phyloP scores from a whole-genome alignment of 1,140 invertebrate species.

The Drosophila oshimai region DNA sequence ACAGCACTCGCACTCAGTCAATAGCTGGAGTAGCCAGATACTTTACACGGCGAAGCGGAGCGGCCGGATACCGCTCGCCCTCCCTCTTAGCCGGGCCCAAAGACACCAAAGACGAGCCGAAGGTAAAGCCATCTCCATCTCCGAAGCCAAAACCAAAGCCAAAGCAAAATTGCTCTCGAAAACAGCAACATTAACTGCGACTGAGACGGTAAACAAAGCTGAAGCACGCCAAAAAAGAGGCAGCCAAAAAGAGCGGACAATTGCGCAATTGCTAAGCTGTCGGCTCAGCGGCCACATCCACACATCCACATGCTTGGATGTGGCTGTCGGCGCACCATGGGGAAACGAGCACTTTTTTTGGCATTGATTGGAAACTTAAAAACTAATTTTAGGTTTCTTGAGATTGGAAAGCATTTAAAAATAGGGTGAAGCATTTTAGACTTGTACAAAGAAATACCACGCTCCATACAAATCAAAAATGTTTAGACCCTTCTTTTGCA shows the following conservation, averaged over 20 bases:
- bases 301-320: no score
- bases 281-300: constrained; percentile 9
- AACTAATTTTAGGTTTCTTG: no score
- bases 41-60: background rate
- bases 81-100: constrained; percentile 4
- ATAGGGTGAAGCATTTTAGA: no score
- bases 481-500: no score
- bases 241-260: constrained; percentile 60
- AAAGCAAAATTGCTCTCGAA: constrained; percentile 33
- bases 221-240: constrained; percentile 49
- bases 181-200: constrained; percentile 23
- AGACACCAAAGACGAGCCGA: constrained; percentile 9
- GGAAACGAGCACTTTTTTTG: no score
- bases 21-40: background rate
- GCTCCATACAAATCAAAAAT: no score
- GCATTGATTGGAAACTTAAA: no score
- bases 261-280: constrained; percentile 63
- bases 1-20: constrained; percentile 33
- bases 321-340: background rate
- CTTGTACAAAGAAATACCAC: no score
- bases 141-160: constrained; percentile 12
- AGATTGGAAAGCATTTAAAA: no score
- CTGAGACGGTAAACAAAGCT: constrained; percentile 14
- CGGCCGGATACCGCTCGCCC: constrained; percentile 13
- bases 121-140: background rate